phyloP scores from a whole-genome alignment of 2,888 invertebrate genomes.

The Cyclophora albipunctata region DNA sequence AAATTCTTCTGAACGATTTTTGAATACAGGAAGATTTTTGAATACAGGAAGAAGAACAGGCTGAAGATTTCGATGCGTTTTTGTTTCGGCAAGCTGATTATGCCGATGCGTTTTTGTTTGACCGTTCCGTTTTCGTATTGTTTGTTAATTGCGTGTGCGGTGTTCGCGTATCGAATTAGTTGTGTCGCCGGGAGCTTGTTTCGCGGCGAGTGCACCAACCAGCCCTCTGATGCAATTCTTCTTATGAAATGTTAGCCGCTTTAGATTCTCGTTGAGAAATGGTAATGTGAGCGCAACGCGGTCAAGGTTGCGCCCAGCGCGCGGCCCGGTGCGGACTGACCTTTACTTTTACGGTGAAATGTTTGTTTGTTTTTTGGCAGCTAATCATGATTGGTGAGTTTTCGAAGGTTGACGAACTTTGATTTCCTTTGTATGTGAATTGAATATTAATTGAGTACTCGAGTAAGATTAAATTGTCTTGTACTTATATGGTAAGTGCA shows the following conservation, averaged over 20 bases:
- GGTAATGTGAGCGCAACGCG: conserved; percentile 63
- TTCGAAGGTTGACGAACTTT: background rate
- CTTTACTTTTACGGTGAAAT: conserved; percentile 34
- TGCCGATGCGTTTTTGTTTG: too few relatives aligned
- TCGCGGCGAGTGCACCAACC: conserved; percentile 25
- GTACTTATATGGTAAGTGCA: too few relatives aligned
- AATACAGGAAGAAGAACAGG: too few relatives aligned
- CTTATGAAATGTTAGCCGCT: conserved; percentile 68
- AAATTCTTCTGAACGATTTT: too few relatives aligned
- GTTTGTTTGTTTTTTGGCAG: conserved; percentile 23
- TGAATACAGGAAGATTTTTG: too few relatives aligned
- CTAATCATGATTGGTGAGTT: background rate
- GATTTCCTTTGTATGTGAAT: too few relatives aligned
- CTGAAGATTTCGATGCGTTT: too few relatives aligned
- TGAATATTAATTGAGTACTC: too few relatives aligned
- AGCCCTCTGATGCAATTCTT: conserved; percentile 38
- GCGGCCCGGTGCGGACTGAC: conserved; percentile 38
- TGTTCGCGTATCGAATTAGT: conserved; percentile 29
- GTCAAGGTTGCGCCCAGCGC: conserved; percentile 48
- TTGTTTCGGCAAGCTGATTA: too few relatives aligned
- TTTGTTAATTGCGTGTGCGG: conserved; percentile 29
- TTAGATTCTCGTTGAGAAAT: conserved; percentile 67
- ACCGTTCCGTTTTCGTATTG: too few relatives aligned
- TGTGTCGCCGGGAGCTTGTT: conserved; percentile 23
- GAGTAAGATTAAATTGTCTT: too few relatives aligned